Evolutionary conservation across 2,797 vertebrate genomes (phyloP), one percentile per base, ranked within the genome.

Genomic region (Acomys russatus): DNA sequence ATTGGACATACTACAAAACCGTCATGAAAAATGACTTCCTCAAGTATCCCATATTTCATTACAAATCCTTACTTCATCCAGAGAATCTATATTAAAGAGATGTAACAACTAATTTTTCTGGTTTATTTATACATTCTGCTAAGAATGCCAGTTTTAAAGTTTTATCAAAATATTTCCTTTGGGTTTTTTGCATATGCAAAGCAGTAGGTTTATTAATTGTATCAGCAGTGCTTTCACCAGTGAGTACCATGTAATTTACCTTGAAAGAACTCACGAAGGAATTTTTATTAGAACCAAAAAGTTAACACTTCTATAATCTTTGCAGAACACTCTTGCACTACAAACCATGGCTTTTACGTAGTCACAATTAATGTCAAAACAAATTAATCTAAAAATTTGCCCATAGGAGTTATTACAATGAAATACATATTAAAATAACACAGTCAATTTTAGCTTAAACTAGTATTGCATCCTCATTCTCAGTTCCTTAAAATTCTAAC

Each of bases 91-190:
- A 91, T 94, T 64, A 77, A 76, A 90, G 17, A 86, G 23, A 6
- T 85, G 2, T 6, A 90, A 30, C 18, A 80, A 30, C 89, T 83
- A 25, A 82, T 94, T 44, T 96, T 38, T 71, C 10, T 59, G 44
- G 6, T 54, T 94, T 92, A 83, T 91, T 87, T 96, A 89, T 1
- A 88, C 59, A 85, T 91, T 95, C 17, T 68, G 70, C 44, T 79
- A 94, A 86, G 66, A 92, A 93, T 66, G 2, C 4, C 56, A 79
- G 30, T 54, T 88, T 71, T 6, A 23, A 59, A 71, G 0, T 22
- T 83, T 91, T 49, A 15, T 15, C 15, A 56, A 56, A 70, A 2
- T 78, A 49, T 77, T 93, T 74, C 61, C 18, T 54, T 23, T 54
- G 63, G 4, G 38, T n/a, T 85, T 64, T 38, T 15, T 49, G 2